Conservation (phyloP, 2,797 vertebrate species). For the Sphaeramia orbicularis region DNA sequence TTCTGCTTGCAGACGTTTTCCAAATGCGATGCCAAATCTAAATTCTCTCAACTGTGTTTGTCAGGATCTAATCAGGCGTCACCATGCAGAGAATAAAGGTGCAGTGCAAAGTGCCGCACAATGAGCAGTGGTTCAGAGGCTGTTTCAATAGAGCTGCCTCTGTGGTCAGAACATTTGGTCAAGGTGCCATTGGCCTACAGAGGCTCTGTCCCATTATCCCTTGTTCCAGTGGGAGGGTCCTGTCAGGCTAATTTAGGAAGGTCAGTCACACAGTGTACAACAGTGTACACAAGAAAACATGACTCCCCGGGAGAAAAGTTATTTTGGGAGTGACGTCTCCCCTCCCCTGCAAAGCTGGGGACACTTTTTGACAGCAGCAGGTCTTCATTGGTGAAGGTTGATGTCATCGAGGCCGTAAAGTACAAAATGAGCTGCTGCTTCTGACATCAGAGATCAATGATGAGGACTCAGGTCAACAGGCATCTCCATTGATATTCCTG, state of each 20-base stretch:
- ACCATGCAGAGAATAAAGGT: conserved; percentile 21
- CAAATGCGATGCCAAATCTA: conserved; percentile 36
- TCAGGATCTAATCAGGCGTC: conserved; percentile 44
- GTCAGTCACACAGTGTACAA: conserved; percentile 62
- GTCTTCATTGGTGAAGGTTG: conserved; percentile 34
- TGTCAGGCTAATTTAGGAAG: conserved; percentile 77
- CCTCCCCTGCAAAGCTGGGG: conserved; percentile 7
- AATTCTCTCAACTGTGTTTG: conserved; percentile 40
- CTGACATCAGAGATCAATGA: conserved; percentile 64
- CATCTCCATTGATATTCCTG: conserved; percentile 39
- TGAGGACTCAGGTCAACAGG: conserved; percentile 36
- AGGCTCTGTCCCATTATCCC: conserved; percentile 47
- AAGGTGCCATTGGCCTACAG: conserved; percentile 71
- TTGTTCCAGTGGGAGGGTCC: conserved; percentile 53
- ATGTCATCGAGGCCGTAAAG: conserved; percentile 43
- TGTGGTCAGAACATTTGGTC: conserved; percentile 64
- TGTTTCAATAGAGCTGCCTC: conserved; percentile 37
- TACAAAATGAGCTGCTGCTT: conserved; percentile 40
- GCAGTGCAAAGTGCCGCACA: conserved; percentile 9
- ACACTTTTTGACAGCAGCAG: conserved; percentile 32
- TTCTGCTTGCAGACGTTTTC: conserved; percentile 58
- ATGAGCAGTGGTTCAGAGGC: conserved; percentile 19
- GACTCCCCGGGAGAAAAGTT: conserved; percentile 66
- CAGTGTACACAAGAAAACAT: conserved; percentile 66
- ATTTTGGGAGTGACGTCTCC: conserved; percentile 59